These are phyloP conservation scores for Apocrypta bakeri DNA, from an alignment of 1,140 invertebrate genomes.

Conservation along the genomic window DNA sequence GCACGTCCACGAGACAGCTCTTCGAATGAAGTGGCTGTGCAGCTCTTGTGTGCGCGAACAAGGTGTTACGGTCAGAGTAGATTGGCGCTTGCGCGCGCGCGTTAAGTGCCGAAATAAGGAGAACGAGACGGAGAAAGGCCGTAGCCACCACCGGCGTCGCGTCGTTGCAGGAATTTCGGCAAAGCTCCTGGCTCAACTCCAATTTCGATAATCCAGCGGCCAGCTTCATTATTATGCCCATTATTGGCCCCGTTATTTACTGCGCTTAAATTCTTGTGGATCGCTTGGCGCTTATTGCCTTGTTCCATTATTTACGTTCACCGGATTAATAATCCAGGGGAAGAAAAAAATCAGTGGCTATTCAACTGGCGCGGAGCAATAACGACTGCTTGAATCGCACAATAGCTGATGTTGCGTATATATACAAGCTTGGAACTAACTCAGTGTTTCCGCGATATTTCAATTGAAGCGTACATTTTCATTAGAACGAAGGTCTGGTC, in stretches of 20 bases:
- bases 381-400: not conserved
- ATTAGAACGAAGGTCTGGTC: slow-evolving; percentile 27
- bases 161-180: not conserved
- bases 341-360: not conserved
- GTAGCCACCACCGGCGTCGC: slow-evolving; percentile 39
- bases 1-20: too few relatives aligned
- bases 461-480: slow-evolving; percentile 54
- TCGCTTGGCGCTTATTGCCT: too few relatives aligned
- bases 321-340: too few relatives aligned
- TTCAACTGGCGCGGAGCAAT: not conserved
- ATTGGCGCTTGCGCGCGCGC: not conserved
- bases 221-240: slow-evolving; percentile 66
- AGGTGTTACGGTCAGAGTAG: slow-evolving; percentile 25
- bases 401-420: not conserved
- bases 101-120: slow-evolving; percentile 36
- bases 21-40: not conserved
- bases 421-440: not conserved
- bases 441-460: slow-evolving; percentile 56
- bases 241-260: slow-evolving; percentile 69
- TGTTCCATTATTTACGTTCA: too few relatives aligned
- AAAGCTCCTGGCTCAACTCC: slow-evolving; percentile 65
- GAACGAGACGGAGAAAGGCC: not conserved
- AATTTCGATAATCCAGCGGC: slow-evolving; percentile 69
- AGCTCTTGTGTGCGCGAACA: slow-evolving; percentile 3
- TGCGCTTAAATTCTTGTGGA: slow-evolving; percentile 42